These are phyloP conservation scores for Aythya baeri DNA, from an alignment of 2,113 vertebrate species.

Conservation along the genomic window DNA sequence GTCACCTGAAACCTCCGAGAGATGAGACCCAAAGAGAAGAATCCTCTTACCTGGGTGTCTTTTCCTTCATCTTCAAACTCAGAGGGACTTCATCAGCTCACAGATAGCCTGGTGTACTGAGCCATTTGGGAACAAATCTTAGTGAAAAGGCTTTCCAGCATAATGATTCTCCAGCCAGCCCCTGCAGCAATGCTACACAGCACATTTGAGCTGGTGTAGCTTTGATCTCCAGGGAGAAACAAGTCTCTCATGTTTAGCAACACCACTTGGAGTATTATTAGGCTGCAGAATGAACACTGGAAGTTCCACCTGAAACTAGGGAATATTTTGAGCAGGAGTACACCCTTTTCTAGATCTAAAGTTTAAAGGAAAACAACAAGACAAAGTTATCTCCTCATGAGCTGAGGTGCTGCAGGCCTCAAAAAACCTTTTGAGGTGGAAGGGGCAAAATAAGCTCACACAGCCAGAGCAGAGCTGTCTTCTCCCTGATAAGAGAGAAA, in stretches of 20 bases:
- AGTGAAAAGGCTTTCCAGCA: not conserved
- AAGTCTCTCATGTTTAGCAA: not conserved
- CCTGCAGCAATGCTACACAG: not conserved
- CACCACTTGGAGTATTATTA: not conserved
- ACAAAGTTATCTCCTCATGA: not conserved
- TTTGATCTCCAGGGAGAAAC: not conserved
- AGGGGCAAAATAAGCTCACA: not conserved
- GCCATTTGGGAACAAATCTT: not conserved
- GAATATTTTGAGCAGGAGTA: not conserved
- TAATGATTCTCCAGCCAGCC: not conserved
- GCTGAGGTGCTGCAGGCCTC: not conserved
- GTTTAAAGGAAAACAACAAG: not conserved
- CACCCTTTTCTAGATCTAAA: not conserved
- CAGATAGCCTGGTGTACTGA: not conserved
- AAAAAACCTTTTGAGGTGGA: fast-evolving
- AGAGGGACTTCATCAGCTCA: not conserved
- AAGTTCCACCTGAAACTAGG: not conserved
- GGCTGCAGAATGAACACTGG: not conserved
- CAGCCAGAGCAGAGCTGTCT: not conserved
- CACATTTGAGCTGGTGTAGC: not conserved
- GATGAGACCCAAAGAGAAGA: not conserved
- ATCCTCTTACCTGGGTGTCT: not conserved
- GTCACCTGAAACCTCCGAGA: not conserved
- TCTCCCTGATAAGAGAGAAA: not conserved
- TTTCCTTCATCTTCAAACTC: not conserved